Base-by-base conservation (phyloP, 2,797 vertebrate genomes). In the Amniataba percoides region DNA sequence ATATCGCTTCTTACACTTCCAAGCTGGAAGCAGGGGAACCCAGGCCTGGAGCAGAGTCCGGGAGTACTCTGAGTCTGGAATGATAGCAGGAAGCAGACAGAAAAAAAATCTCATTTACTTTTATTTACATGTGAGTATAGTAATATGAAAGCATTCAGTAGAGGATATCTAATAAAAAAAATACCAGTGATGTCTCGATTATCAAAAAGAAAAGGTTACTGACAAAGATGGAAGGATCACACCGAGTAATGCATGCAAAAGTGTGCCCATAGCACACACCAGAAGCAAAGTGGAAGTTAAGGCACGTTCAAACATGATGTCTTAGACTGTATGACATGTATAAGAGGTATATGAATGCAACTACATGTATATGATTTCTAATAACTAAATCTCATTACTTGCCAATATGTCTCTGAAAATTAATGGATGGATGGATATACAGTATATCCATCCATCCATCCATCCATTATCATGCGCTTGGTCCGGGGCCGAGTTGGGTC, bases 1-100 rank as follows among this genome's bases (percentile, higher is more conserved):
- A 0, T 97, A 97, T 1, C 94, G 94, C 27, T 87, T 93, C 82
- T 94, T 93, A 71, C 97, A 97, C 63, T 87, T 93, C 90, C 91
- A 93, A 57, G 94, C 87, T 3, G 96, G 95, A 46, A 97, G 95
- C 70, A 97, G 82, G 7, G 96, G 95, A 7, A 97, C 95, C 83
- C 95, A 91, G 14, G 96, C 97, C 80, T 97, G 96, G 34, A 96
- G 93, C 65, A 97, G 89, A 0, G 95, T 97, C 71, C 95, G 95
- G 0, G 97, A 97, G 74, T 97, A 97, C 71, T 96, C 96, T 0
- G 93, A 96, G 52, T 97, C 97, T 97, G 81, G 70, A 49, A 68
- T 40, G 4, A 72, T 49, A 68, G 45, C 6, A 52, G 31, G 36
- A 39, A 55, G 1, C 16, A 65, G 45, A 66, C 40, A 51, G 7